These are phyloP conservation scores for Enteromius afrohamiltoni DNA, from an alignment of 2,797 vertebrate species.

Conservation along the genomic window DNA sequence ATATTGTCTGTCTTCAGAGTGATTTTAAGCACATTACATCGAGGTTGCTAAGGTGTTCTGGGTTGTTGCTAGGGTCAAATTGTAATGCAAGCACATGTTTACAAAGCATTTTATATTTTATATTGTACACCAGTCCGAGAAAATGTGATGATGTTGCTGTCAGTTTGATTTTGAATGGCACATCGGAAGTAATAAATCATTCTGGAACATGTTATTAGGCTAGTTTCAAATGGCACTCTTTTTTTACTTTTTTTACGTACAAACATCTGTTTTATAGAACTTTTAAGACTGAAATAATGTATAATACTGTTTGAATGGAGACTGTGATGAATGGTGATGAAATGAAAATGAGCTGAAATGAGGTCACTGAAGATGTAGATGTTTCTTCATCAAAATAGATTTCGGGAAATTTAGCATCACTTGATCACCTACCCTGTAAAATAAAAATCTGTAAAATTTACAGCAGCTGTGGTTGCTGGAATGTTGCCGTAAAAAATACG, in stretches of 20 bases:
- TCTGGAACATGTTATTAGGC: no score
- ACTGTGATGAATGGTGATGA: background rate
- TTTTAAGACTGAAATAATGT: background rate
- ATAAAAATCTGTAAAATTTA: no score
- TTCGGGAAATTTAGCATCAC: background rate
- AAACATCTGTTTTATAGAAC: background rate
- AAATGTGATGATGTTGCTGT: background rate
- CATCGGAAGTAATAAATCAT: background rate
- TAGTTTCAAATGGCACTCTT: background rate
- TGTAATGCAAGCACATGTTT: background rate
- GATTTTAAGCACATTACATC: background rate
- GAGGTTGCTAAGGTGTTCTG: conserved; percentile 7
- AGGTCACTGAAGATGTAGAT: background rate
- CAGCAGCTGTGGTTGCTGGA: no score
- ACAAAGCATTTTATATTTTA: background rate
- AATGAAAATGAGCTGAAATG: background rate
- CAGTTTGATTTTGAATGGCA: background rate
- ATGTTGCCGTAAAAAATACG: no score
- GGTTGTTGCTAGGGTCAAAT: background rate
- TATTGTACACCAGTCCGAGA: background rate
- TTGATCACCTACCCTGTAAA: background rate
- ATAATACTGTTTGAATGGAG: background rate
- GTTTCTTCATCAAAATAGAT: background rate
- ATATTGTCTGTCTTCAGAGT: background rate
- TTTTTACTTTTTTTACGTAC: background rate